Percentiles rank a stretch among this genome's conserved stretches.
These are phyloP conservation scores for Chrysemys picta DNA, from an alignment of 2,113 vertebrate species.

Conservation along the genomic window DNA sequence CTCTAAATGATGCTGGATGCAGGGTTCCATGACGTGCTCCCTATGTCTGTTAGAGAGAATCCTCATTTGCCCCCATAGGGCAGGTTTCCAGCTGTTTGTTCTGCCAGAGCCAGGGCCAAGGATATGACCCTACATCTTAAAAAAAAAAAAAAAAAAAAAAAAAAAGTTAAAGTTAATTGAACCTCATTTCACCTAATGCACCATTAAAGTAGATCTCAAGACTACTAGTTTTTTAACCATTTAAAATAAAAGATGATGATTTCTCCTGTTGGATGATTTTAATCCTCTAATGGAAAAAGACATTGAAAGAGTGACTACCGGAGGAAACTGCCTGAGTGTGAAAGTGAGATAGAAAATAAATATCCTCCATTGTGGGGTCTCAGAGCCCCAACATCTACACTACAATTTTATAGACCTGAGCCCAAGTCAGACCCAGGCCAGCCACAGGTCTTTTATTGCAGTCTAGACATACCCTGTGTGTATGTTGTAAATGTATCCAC, in stretches of 20 bases:
- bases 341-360: too few relatives aligned
- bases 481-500: background rate
- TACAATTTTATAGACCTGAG: too few relatives aligned
- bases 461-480: background rate
- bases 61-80: background rate
- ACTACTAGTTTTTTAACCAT: background rate
- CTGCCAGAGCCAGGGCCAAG: background rate
- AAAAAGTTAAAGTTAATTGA: background rate
- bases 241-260: background rate
- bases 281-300: too few relatives aligned
- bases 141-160: background rate
- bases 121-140: background rate
- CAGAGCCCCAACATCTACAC: too few relatives aligned
- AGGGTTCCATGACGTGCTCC: background rate
- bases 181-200: background rate
- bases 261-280: too few relatives aligned
- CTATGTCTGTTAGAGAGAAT: background rate
- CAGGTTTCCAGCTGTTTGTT: background rate
- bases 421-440: too few relatives aligned
- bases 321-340: too few relatives aligned
- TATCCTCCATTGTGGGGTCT: too few relatives aligned
- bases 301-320: too few relatives aligned
- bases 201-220: background rate
- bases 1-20: background rate
- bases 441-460: background rate